phyloP scores from a whole-genome alignment of 1,140 invertebrate genomes.

The Cydia fagiglandana region DNA sequence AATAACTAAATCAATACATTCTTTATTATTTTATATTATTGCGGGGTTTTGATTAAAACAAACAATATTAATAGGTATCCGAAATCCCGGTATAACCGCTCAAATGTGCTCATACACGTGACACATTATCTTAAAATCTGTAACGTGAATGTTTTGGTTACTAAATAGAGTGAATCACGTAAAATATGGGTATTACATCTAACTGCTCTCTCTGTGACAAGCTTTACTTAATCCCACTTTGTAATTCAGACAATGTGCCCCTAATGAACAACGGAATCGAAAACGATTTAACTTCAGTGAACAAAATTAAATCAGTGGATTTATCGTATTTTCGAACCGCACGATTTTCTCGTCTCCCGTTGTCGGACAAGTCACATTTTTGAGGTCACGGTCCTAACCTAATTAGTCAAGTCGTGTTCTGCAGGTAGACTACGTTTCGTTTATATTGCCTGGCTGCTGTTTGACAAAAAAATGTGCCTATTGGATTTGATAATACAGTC shows the following conservation, averaged over 20 bases:
- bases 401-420: neutral
- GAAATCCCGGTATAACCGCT: too few relatives aligned
- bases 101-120: too few relatives aligned
- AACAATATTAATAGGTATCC: too few relatives aligned
- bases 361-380: conserved; percentile 12
- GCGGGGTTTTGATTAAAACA: too few relatives aligned
- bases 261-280: neutral
- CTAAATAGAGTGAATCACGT: too few relatives aligned
- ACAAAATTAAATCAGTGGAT: conserved; percentile 16
- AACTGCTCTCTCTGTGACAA: neutral
- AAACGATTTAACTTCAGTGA: neutral
- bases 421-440: neutral
- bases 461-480: neutral
- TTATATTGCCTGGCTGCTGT: neutral
- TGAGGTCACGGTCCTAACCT: neutral
- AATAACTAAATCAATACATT: too few relatives aligned
- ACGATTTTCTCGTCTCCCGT: neutral
- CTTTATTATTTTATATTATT: too few relatives aligned
- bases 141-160: too few relatives aligned
- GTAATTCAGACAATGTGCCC: neutral
- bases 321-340: conserved; percentile 6
- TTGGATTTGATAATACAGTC: neutral
- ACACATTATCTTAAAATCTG: too few relatives aligned
- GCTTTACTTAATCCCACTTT: neutral
- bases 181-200: too few relatives aligned